Conservation (phyloP, 1,140 invertebrate genomes). For the Calycopis cecrops region DNA sequence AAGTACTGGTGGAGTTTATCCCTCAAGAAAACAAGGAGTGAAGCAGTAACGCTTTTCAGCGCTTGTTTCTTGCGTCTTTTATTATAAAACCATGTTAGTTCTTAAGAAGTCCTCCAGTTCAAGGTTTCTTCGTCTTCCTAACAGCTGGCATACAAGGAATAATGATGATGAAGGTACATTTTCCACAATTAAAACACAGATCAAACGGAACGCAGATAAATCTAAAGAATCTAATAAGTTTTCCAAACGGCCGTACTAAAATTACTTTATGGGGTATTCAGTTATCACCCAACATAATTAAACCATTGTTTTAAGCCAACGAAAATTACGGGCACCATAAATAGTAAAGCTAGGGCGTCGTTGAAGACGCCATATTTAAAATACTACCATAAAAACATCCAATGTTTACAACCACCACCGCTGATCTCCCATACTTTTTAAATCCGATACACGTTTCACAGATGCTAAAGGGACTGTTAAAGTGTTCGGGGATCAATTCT, state of each 20-base stretch:
- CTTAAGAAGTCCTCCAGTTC: too few relatives aligned
- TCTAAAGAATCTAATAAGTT: conserved; percentile 6
- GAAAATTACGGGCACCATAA: conserved; percentile 60
- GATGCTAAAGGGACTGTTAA: conserved; percentile 10
- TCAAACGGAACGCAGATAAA: conserved; percentile 6
- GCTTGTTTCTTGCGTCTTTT: too few relatives aligned
- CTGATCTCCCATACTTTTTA: conserved; percentile 30
- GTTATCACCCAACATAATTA: conserved; percentile 66
- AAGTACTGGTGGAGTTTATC: too few relatives aligned
- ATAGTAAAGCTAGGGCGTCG: conserved; percentile 45
- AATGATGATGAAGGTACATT: too few relatives aligned
- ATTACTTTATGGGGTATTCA: conserved; percentile 47
- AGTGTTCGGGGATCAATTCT: conserved; percentile 30
- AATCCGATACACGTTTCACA: conserved; percentile 8
- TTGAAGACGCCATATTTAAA: conserved; percentile 66
- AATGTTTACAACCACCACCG: conserved; percentile 38
- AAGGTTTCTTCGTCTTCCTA: too few relatives aligned
- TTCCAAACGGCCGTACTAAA: conserved; percentile 29
- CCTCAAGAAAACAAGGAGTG: too few relatives aligned
- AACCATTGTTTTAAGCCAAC: conserved; percentile 59
- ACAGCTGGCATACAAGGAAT: too few relatives aligned
- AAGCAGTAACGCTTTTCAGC: too few relatives aligned
- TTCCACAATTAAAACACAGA: conserved; percentile 2
- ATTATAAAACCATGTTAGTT: too few relatives aligned
- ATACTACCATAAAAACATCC: conserved; percentile 61